A percentile compares a stretch with the other conserved stretches of the same genome.
These are phyloP conservation scores for Varecia variegata DNA, from an alignment of 2,797 vertebrate species.

Conservation along the genomic window DNA sequence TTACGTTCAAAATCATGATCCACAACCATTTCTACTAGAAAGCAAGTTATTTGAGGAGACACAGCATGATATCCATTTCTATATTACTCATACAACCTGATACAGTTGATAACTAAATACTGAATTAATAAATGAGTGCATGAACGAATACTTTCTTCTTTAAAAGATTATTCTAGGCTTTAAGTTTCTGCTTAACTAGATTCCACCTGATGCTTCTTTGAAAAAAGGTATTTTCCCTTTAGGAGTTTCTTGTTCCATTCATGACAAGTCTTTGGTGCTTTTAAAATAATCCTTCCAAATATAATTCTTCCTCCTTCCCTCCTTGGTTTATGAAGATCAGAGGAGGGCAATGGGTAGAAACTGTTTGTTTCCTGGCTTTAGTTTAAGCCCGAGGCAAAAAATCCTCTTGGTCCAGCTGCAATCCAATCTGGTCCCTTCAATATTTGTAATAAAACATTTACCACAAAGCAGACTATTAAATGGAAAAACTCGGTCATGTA, in stretches of 20 bases:
- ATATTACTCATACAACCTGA: not conserved
- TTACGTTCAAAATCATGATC: not conserved
- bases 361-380: not conserved
- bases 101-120: not conserved
- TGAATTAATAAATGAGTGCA: not conserved
- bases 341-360: not conserved
- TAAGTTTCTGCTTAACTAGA: not conserved
- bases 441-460: conserved; percentile 35
- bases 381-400: not conserved
- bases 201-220: not conserved
- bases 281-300: not conserved
- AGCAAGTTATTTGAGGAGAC: not conserved
- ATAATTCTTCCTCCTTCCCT: not conserved
- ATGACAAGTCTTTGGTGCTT: not conserved
- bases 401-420: not conserved
- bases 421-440: conserved; percentile 18
- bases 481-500: not conserved
- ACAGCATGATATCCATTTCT: not conserved
- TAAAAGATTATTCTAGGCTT: not conserved
- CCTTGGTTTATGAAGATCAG: not conserved
- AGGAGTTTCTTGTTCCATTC: not conserved
- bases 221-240: not conserved
- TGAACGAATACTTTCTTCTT: not conserved
- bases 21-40: not conserved
- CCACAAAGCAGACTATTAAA: not conserved